These are phyloP conservation scores for Drosophila lutescens DNA, from an alignment of 2,888 invertebrate genomes.

Conservation along the genomic window DNA sequence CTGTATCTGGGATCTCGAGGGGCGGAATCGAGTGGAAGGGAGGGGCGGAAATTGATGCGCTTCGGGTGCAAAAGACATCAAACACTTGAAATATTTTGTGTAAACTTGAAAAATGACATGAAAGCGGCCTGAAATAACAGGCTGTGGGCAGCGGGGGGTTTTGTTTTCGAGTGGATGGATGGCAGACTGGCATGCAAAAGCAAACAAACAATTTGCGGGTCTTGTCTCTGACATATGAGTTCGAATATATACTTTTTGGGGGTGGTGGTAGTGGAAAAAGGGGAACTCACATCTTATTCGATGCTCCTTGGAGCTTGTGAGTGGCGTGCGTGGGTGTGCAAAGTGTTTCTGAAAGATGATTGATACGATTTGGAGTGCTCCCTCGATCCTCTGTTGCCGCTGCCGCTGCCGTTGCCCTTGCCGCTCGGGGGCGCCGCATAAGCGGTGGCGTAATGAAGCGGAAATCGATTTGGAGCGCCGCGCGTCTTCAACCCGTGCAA, in stretches of 20 bases:
- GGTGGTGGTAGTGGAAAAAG: background rate
- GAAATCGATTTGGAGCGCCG: slow-evolving; percentile 73
- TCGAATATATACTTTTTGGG: slow-evolving; percentile 2
- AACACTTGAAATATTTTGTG: slow-evolving; percentile 78
- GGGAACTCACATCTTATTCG: slow-evolving; percentile 16
- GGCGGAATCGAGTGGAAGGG: background rate
- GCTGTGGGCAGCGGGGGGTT: background rate
- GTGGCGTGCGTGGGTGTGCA: background rate
- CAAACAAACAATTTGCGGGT: slow-evolving; percentile 71
- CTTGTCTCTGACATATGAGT: slow-evolving; percentile 53
- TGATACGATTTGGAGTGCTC: slow-evolving; percentile 62
- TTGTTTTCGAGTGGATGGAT: slow-evolving; percentile 2
- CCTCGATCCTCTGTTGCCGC: slow-evolving; percentile 10
- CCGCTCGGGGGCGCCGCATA: slow-evolving; percentile 20
- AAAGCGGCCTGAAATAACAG: slow-evolving; percentile 50
- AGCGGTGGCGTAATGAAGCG: slow-evolving; percentile 72
- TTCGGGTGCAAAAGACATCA: slow-evolving; percentile 74
- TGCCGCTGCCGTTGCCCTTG: background rate
- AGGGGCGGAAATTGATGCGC: slow-evolving; percentile 66
- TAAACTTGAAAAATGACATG: slow-evolving; percentile 76
- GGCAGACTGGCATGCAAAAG: slow-evolving; percentile 54
- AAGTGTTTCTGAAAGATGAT: slow-evolving; percentile 73
- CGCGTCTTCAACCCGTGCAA: slow-evolving; percentile 60
- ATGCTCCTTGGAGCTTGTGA: background rate
- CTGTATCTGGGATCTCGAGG: background rate